Percentiles rank a stretch among this genome's conserved stretches.
These are phyloP conservation scores for Agonopterix subpropinquella DNA, from an alignment of 2,888 invertebrate species.

Conservation along the genomic window DNA sequence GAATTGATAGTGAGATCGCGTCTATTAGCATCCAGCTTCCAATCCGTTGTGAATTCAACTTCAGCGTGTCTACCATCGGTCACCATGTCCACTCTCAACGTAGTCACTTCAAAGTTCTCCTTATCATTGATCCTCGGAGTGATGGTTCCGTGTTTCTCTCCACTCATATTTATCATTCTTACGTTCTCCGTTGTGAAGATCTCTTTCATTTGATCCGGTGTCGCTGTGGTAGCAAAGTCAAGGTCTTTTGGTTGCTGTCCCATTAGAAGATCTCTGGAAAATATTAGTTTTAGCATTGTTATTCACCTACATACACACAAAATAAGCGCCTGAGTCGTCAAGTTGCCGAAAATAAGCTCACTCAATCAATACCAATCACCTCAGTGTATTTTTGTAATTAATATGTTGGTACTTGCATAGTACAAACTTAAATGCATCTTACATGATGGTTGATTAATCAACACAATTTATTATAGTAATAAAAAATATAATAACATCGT, in stretches of 20 bases:
- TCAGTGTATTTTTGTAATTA: too few species aligned
- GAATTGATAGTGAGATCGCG: conserved; percentile 99
- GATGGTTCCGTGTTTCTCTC: conserved; percentile 97
- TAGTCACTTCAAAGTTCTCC: conserved; percentile 96
- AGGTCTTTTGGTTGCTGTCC: conserved; percentile 89
- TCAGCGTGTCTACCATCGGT: conserved; percentile 98
- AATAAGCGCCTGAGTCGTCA: too few species aligned
- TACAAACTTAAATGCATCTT: too few species aligned
- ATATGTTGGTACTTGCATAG: too few species aligned
- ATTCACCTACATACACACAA: too few species aligned
- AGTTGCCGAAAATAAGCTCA: too few species aligned
- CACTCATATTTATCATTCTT: conserved; percentile 93
- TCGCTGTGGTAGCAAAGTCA: conserved; percentile 98
- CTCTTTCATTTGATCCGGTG: conserved; percentile 95
- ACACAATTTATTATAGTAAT: too few species aligned
- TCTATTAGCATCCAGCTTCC: conserved; percentile 95
- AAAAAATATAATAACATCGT: too few species aligned
- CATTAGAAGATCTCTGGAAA: conserved; percentile 84
- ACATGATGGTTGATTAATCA: too few species aligned
- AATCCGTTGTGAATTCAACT: conserved; percentile 94
- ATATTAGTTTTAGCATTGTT: too few species aligned
- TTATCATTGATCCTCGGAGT: conserved; percentile 96
- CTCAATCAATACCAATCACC: too few species aligned
- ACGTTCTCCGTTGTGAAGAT: conserved; percentile 91
- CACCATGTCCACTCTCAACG: conserved; percentile 91